Percentiles rank a stretch among this genome's conserved stretches.
Evolutionary conservation across 1,140 invertebrate species (phyloP).

Genomic region (Dufourea novaeangliae): DNA sequence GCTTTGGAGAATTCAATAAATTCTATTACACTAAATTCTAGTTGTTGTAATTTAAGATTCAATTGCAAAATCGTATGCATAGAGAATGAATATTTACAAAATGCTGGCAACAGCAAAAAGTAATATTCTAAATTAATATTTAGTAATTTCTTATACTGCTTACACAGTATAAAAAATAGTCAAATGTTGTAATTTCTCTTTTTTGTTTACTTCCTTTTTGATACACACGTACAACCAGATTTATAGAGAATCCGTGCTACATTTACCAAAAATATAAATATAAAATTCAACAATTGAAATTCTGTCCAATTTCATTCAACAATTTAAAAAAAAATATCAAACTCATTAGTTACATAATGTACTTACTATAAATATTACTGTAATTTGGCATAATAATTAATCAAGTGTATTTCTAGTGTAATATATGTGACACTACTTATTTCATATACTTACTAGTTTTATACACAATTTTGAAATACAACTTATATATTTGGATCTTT

Average conservation of each 20-base stretch:
- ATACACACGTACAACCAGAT: slow-evolving; percentile 51
- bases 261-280: slow-evolving; percentile 43
- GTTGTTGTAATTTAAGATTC: slow-evolving; percentile 49
- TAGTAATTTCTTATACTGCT: slow-evolving; percentile 43
- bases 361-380: not conserved
- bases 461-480: slow-evolving; percentile 7
- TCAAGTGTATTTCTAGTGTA: not conserved
- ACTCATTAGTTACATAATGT: not conserved
- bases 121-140: slow-evolving; percentile 62
- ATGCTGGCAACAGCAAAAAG: slow-evolving; percentile 59
- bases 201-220: slow-evolving; percentile 32
- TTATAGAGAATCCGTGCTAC: slow-evolving; percentile 62
- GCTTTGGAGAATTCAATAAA: slow-evolving; percentile 57
- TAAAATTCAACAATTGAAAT: slow-evolving; percentile 49
- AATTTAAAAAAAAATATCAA: slow-evolving; percentile 1
- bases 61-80: slow-evolving; percentile 56
- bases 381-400: slow-evolving; percentile 7
- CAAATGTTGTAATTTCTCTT: slow-evolving; percentile 15
- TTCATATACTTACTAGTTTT: slow-evolving; percentile 5
- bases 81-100: slow-evolving; percentile 69
- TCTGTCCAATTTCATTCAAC: not conserved
- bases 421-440: not conserved
- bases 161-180: slow-evolving; percentile 31
- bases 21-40: slow-evolving; percentile 52
- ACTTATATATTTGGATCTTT: slow-evolving; percentile 2